Conservation (phyloP, 2,888 invertebrate species). For the Cheiracanthium punctorium region DNA sequence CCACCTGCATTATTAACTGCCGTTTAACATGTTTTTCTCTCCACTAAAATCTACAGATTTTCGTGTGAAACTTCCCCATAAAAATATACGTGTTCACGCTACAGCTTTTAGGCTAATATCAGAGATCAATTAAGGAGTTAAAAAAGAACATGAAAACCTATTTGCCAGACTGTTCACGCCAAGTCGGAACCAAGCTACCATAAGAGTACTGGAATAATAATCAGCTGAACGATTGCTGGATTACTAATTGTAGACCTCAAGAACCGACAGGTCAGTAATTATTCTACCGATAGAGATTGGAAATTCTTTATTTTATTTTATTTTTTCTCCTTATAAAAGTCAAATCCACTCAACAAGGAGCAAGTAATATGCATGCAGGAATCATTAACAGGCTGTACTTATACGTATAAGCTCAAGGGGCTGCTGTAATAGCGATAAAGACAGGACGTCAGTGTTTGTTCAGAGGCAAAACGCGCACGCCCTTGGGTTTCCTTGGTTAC, state of each 20-base stretch:
- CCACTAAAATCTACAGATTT: not conserved
- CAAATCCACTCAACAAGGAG: constrained; percentile 39
- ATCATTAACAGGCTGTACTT: constrained; percentile 45
- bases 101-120: not conserved
- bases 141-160: not conserved
- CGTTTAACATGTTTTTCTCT: not conserved
- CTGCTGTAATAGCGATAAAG: constrained; percentile 60
- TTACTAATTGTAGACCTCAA: constrained; percentile 39
- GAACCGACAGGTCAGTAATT: constrained; percentile 37
- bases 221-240: constrained; percentile 28
- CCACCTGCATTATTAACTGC: not conserved
- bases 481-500: constrained; percentile 61
- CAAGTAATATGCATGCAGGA: constrained; percentile 44
- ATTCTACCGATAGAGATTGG: constrained; percentile 56
- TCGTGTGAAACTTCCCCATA: not conserved
- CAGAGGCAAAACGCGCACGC: constrained; percentile 64
- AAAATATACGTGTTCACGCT: not conserved
- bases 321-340: too few species aligned
- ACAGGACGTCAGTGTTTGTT: constrained; percentile 55
- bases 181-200: not conserved
- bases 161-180: not conserved
- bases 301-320: constrained; percentile 15
- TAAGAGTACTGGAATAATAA: not conserved
- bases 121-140: not conserved
- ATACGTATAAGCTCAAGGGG: constrained; percentile 43